Conservation (phyloP, 2,888 invertebrate genomes). For the Nomada hirtipes region DNA sequence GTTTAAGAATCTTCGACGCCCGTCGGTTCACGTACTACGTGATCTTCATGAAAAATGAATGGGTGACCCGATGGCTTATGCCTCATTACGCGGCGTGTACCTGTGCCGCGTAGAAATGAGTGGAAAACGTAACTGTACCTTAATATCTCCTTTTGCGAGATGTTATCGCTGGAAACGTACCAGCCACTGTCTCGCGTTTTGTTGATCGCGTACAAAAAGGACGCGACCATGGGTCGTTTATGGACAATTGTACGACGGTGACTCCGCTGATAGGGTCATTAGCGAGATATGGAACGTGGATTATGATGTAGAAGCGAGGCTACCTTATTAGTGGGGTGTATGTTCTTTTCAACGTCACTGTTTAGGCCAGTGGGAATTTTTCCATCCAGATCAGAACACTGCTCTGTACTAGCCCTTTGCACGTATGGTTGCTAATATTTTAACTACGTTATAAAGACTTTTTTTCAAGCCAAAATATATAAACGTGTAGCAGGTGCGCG, state of each 20-base stretch:
- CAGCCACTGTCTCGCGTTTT: background rate
- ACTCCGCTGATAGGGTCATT: background rate
- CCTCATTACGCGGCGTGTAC: constrained; percentile 57
- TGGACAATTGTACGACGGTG: background rate
- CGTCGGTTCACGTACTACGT: constrained; percentile 75
- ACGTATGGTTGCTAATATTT: no score
- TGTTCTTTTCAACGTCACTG: no score
- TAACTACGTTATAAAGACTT: no score
- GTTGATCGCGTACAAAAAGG: background rate
- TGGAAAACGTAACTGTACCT: constrained; percentile 76
- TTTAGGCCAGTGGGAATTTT: no score
- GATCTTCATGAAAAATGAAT: constrained; percentile 78
- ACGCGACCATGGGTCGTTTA: background rate
- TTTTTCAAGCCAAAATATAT: no score
- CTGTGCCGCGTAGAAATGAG: constrained; percentile 73
- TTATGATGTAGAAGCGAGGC: no score
- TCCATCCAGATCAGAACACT: no score
- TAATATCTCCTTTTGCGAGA: constrained; percentile 52
- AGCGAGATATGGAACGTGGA: background rate
- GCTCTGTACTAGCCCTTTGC: no score
- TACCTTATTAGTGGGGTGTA: no score
- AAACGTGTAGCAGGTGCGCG: no score
- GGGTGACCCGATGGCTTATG: constrained; percentile 68
- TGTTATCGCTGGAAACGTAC: constrained; percentile 53
- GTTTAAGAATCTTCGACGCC: constrained; percentile 53